These are phyloP conservation scores for Valencia hispanica DNA, from an alignment of 2,797 vertebrate species.

Conservation along the genomic window DNA sequence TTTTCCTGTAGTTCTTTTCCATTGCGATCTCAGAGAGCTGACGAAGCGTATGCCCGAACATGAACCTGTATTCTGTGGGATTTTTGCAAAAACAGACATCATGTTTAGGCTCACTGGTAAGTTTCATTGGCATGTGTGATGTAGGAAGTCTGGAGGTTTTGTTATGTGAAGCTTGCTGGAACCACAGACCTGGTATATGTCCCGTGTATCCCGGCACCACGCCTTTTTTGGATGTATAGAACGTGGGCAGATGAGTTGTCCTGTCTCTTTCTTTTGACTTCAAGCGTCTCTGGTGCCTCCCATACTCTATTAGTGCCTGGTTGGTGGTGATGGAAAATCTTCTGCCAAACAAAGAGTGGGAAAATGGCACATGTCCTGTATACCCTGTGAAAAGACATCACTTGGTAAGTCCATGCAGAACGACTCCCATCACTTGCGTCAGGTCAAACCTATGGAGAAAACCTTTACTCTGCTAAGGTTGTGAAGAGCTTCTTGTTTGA, in stretches of 20 bases:
- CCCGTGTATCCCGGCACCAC: neutral
- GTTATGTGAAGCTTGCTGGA: neutral
- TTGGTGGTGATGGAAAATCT: constrained; percentile 77
- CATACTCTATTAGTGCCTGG: constrained; percentile 76
- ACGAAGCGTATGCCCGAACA: constrained; percentile 78
- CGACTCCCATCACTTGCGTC: neutral
- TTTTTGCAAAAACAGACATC: constrained; percentile 10
- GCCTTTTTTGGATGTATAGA: neutral
- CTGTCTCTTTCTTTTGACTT: neutral
- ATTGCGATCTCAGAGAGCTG: constrained; percentile 77
- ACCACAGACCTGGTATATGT: neutral
- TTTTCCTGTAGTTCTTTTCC: constrained; percentile 52
- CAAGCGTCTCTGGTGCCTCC: constrained; percentile 51
- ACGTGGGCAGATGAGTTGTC: constrained; percentile 33
- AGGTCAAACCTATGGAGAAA: neutral
- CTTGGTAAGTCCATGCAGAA: neutral
- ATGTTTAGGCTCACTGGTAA: neutral
- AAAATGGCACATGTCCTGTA: constrained; percentile 76
- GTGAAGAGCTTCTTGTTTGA: neutral
- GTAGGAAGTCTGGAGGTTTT: neutral
- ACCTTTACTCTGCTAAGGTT: neutral
- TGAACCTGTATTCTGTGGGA: constrained; percentile 79
- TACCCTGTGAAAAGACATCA: constrained; percentile 73
- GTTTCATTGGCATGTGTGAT: neutral
- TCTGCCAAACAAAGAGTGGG: constrained; percentile 75